phyloP scores from a whole-genome alignment of 2,113 vertebrate species.

The Rhabdomys dilectus region DNA sequence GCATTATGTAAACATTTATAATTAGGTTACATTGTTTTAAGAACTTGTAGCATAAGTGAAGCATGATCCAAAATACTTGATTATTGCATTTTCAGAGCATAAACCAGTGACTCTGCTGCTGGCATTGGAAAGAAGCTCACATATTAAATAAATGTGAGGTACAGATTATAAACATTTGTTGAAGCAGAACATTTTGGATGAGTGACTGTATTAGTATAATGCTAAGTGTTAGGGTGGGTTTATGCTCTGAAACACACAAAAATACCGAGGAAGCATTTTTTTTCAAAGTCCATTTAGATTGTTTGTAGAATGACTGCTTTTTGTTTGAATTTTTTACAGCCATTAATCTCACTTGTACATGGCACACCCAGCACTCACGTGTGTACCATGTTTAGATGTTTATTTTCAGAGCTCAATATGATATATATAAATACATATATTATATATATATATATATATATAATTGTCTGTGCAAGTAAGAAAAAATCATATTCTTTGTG shows the following conservation, averaged over 20 bases:
- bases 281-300: slow-evolving; percentile 81
- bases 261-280: slow-evolving; percentile 86
- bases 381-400: slow-evolving; percentile 88
- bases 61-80: slow-evolving; percentile 88
- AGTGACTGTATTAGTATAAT: slow-evolving; percentile 78
- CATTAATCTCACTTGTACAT: slow-evolving; percentile 88
- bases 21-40: slow-evolving; percentile 87
- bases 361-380: slow-evolving; percentile 86
- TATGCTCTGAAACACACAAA: slow-evolving; percentile 87
- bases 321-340: slow-evolving; percentile 85
- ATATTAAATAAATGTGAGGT: slow-evolving; percentile 80
- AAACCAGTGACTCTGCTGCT: slow-evolving; percentile 86
- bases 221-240: slow-evolving; percentile 85
- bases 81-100: slow-evolving; percentile 88
- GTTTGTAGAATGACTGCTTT: slow-evolving; percentile 84
- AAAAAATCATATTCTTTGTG: slow-evolving; percentile 98
- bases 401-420: slow-evolving; percentile 90
- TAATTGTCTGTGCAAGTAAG: slow-evolving; percentile 95
- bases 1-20: slow-evolving; percentile 89
- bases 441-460: slow-evolving; percentile 70
- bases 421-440: slow-evolving; percentile 84
- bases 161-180: slow-evolving; percentile 84
- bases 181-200: slow-evolving; percentile 78
- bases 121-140: slow-evolving; percentile 79
- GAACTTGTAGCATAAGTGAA: slow-evolving; percentile 86